Conservation (phyloP, 53 echinoderm and acorn worm species). For the Astropecten irregularis region DNA sequence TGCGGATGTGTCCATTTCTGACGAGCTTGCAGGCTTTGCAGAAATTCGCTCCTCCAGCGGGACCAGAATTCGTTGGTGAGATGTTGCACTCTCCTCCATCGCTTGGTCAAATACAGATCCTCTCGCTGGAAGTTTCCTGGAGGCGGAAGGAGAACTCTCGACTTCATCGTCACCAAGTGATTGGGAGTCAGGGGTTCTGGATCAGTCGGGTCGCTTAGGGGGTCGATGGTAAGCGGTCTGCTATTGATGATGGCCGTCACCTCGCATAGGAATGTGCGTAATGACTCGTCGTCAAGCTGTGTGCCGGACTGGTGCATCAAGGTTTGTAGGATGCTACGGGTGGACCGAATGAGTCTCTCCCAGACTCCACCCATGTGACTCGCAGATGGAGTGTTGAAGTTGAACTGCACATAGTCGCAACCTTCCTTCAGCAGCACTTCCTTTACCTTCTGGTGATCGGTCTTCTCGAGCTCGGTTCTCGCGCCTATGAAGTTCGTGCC, state of each 20-base stretch:
- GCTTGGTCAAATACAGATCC: conserved; percentile 41
- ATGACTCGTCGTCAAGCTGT: conserved; percentile 71
- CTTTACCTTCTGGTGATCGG: conserved; percentile 33
- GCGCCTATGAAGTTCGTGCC: conserved; percentile 78
- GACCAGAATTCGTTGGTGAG: conserved; percentile 40
- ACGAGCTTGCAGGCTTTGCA: conserved; percentile 3
- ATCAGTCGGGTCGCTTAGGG: not conserved
- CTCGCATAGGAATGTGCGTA: conserved; percentile 67
- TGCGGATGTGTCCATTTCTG: conserved; percentile 37
- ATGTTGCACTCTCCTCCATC: conserved; percentile 53
- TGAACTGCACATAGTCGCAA: conserved; percentile 57
- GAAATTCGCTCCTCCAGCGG: conserved; percentile 43
- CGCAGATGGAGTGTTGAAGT: conserved; percentile 51
- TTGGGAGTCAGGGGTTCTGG: conserved; percentile 54
- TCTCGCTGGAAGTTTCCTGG: conserved; percentile 53
- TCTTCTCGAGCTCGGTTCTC: conserved; percentile 31
- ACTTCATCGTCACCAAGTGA: conserved; percentile 63
- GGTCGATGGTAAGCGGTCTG: conserved; percentile 51
- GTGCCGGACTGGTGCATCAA: conserved; percentile 57
- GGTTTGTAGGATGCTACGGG: conserved; percentile 56
- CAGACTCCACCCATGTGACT: conserved; percentile 75
- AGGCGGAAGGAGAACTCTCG: conserved; percentile 51
- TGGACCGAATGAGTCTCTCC: conserved; percentile 70
- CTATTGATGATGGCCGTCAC: conserved; percentile 66
- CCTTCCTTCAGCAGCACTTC: conserved; percentile 29